Percentiles rank a stretch among this genome's conserved stretches.
phyloP scores from a whole-genome alignment of 1,140 invertebrate species.

The Amphibalanus amphitrite region DNA sequence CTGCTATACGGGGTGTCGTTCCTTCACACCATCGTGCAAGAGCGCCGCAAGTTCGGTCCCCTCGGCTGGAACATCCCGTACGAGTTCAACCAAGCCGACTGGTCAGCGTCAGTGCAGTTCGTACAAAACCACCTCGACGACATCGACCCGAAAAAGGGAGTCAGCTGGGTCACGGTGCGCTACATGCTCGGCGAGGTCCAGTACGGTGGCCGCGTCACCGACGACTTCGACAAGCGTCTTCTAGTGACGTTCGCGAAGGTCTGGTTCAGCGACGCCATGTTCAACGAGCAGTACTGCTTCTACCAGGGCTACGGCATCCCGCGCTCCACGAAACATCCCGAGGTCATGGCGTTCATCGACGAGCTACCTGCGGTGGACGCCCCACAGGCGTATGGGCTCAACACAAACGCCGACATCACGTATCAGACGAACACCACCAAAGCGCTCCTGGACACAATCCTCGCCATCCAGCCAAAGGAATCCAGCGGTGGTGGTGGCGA shows the following conservation, averaged over 20 bases:
- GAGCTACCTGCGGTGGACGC: constrained; percentile 42
- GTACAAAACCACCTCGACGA: constrained; percentile 34
- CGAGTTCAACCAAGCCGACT: constrained; percentile 72
- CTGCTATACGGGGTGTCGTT: constrained; percentile 32
- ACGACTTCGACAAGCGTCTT: constrained; percentile 57
- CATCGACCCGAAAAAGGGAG: constrained; percentile 35
- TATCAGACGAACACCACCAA: constrained; percentile 32
- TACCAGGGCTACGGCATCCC: constrained; percentile 25
- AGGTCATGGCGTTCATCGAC: constrained; percentile 40
- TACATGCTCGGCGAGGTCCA: no score
- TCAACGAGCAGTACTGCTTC: constrained; percentile 24
- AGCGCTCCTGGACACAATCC: constrained; percentile 59
- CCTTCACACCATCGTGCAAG: constrained; percentile 28
- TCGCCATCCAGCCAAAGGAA: constrained; percentile 88
- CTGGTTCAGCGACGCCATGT: constrained; percentile 26
- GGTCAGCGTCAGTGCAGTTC: constrained; percentile 23
- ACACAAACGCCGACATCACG: constrained; percentile 30
- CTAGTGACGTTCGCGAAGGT: constrained; percentile 58
- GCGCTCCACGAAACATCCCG: constrained; percentile 31
- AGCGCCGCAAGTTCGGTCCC: constrained; percentile 78
- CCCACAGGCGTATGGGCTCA: constrained; percentile 39
- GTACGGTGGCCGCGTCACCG: no score
- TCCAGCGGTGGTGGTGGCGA: constrained; percentile 35
- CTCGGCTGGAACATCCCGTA: constrained; percentile 77
- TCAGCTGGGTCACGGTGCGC: constrained; percentile 65